phyloP scores from a whole-genome alignment of 1,140 invertebrate species.

The Drosophila orena region DNA sequence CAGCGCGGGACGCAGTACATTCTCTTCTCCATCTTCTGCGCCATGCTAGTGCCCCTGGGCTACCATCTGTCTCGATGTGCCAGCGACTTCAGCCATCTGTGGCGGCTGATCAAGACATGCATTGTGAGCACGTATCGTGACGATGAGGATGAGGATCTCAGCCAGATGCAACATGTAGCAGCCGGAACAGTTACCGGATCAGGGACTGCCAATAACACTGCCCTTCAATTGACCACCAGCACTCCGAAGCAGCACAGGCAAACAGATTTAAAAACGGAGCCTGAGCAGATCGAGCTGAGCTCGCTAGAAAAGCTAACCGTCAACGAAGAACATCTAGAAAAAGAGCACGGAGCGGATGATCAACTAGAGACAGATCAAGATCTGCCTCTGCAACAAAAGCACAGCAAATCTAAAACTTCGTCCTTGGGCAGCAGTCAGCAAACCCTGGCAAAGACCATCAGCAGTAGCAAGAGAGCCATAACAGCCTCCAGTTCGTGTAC shows the following conservation, averaged over 20 bases:
- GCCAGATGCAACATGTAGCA: conserved; percentile 26
- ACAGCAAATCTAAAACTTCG: conserved; percentile 76
- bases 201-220: not conserved
- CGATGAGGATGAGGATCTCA: conserved; percentile 84
- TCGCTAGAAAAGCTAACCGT: conserved; percentile 58
- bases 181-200: not conserved
- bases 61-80: conserved; percentile 97
- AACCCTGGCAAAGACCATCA: conserved; percentile 68
- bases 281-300: conserved; percentile 74
- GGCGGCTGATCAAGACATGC: conserved; percentile 91
- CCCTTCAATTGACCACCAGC: conserved; percentile 37
- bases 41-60: conserved; percentile 93
- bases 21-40: conserved; percentile 97
- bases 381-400: conserved; percentile 31
- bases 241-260: conserved; percentile 33
- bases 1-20: conserved; percentile 95
- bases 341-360: conserved; percentile 1
- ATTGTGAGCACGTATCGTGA: conserved; percentile 81
- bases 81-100: conserved; percentile 95
- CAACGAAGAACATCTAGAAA: conserved; percentile 23
- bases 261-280: conserved; percentile 13
- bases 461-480: conserved; percentile 65
- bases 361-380: conserved; percentile 26
- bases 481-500: conserved; percentile 74
- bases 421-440: conserved; percentile 79